Base-by-base conservation (phyloP, 2,113 vertebrate genomes). In the Equus quagga region DNA sequence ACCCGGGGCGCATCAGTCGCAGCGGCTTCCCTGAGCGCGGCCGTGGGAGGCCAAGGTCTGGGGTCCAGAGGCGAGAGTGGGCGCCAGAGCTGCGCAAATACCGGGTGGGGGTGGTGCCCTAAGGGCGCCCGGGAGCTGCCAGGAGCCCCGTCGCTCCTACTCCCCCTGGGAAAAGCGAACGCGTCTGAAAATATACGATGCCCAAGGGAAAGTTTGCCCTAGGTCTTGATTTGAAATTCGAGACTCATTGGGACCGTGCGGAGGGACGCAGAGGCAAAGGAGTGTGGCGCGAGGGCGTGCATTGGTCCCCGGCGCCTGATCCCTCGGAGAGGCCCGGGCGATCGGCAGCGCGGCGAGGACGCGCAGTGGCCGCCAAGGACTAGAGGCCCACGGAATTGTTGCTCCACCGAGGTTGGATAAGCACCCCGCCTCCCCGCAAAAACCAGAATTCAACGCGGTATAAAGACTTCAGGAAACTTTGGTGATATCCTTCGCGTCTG, bases 401-500 rank as follows among this genome's bases (percentile, higher is more conserved):
- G 90, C 89, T 78, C 49, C 82, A 65, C 17, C 64, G n/a, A 75
- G 49, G 65, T 36, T 88, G 58, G 56, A 75, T 73, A 89, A 89
- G n/a, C 60, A 79, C 41, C 54, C 49, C 0, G 5, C 0, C 62
- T 91, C 90, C 84, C 44, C 3, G 85, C 83, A 91, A 98, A 98
- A 95, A 93, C 85, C 93, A 49, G 78, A 96, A 91, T 89, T 96
- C 93, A 93, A 70, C 2, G 28, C 69, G 24, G 70, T 95, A 69
- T 65, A 95, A 97, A 97, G 95, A 97, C 81, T 95, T 96, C 10
- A 88, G 70, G 86, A 93, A 97, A 98, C 91, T 91, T 72, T 86
- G 82, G 97, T 95, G 75, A 89, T 95, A 97, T 49, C 79, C 97
- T 98, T 80, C 58, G 70, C 5, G 3, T 33, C 49, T 3, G 41